Conservation (phyloP, 2,113 vertebrate genomes). For the Oreotrochilus melanogaster region DNA sequence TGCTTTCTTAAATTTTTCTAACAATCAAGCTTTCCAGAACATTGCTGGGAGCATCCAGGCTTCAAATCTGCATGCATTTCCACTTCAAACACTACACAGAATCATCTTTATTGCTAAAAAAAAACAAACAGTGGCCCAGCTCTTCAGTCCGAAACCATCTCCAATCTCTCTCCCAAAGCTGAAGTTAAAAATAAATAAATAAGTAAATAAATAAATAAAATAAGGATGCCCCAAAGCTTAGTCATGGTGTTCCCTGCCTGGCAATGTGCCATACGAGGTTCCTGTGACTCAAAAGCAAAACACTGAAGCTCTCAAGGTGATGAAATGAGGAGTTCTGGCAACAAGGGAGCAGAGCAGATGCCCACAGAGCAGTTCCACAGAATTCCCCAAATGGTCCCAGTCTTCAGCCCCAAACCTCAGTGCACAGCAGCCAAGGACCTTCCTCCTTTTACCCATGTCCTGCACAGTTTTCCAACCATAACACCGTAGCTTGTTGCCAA, state of each 20-base stretch:
- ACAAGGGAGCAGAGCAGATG: rapidly evolving
- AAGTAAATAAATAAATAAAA: neutral
- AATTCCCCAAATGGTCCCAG: neutral
- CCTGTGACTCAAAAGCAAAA: neutral
- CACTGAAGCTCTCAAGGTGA: neutral
- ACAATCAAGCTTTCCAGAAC: constrained; percentile 81
- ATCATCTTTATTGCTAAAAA: constrained; percentile 20
- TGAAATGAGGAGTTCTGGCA: neutral
- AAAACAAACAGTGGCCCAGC: neutral
- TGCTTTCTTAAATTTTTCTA: constrained; percentile 50
- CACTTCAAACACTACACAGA: constrained; percentile 78
- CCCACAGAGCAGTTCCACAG: neutral
- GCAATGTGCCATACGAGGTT: neutral
- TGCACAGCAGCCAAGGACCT: neutral
- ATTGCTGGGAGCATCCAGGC: constrained; percentile 86
- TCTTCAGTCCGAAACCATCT: neutral
- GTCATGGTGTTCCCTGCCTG: neutral
- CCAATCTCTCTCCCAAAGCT: neutral
- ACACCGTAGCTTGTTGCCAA: neutral
- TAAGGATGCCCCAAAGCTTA: neutral
- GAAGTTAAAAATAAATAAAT: neutral
- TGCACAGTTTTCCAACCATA: neutral
- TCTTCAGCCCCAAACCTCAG: neutral
- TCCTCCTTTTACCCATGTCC: neutral
- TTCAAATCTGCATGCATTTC: constrained; percentile 85